phyloP scores from a whole-genome alignment of 2,113 vertebrate species.

The Protobothrops flavoviridis region DNA sequence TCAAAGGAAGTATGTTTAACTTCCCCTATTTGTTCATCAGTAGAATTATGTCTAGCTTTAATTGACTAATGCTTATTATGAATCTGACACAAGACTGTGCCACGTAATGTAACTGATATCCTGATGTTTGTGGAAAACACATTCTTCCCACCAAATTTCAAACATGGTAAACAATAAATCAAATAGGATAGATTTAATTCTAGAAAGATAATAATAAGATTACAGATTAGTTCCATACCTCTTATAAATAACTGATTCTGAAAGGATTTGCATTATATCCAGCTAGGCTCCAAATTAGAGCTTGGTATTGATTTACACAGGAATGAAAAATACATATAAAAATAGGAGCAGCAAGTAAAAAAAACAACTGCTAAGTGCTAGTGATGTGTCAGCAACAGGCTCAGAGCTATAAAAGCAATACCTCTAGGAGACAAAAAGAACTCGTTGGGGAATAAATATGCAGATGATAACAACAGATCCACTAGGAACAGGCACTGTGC shows the following conservation, averaged over 20 bases:
- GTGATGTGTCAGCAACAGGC: slow-evolving; percentile 14
- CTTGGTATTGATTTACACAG: slow-evolving; percentile 32
- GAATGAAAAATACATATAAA: not conserved
- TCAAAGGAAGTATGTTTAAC: not conserved
- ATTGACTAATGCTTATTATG: not conserved
- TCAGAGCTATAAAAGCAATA: slow-evolving; percentile 5
- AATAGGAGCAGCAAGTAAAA: slow-evolving; percentile 20
- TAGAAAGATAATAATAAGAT: not conserved
- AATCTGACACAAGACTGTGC: not conserved
- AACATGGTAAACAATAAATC: not conserved
- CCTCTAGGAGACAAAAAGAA: not conserved
- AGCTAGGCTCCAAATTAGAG: not conserved
- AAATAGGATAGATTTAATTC: not conserved
- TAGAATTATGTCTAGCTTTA: not conserved
- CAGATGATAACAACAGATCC: not conserved
- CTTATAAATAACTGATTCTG: not conserved
- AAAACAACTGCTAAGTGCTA: slow-evolving; percentile 13
- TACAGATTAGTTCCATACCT: not conserved
- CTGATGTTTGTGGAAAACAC: not conserved
- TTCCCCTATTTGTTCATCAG: not conserved
- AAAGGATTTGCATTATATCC: not conserved
- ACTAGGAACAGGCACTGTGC: rapidly evolving
- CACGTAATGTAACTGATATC: not conserved
- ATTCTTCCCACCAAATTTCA: not conserved
- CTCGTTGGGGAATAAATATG: not conserved